Percentiles rank a stretch among this genome's conserved stretches.
phyloP scores from a whole-genome alignment of 1,140 invertebrate genomes.

The Caenorhabditis inopinata region DNA sequence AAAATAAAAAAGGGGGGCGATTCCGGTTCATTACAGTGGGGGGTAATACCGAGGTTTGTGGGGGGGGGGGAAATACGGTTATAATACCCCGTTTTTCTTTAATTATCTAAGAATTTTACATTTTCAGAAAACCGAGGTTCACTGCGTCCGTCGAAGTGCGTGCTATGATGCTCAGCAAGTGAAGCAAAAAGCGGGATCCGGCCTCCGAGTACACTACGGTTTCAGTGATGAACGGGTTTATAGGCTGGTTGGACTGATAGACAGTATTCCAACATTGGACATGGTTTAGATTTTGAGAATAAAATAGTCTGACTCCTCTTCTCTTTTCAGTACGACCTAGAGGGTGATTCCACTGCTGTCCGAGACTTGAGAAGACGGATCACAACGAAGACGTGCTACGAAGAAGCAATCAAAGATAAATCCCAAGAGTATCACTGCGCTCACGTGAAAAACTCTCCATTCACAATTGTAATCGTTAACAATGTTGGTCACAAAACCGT shows the following conservation, averaged over 20 bases:
- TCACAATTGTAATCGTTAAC: slow-evolving; percentile 53
- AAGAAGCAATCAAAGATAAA: slow-evolving; percentile 39
- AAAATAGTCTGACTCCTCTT: too few relatives aligned
- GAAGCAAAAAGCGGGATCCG: slow-evolving; percentile 46
- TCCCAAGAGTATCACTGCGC: slow-evolving; percentile 46
- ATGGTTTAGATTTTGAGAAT: slow-evolving; percentile 47
- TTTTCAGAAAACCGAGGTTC: slow-evolving; percentile 56
- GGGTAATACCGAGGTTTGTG: too few relatives aligned
- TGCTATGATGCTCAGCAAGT: slow-evolving; percentile 57
- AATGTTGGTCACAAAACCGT: background rate
- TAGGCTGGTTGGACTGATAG: slow-evolving; percentile 58
- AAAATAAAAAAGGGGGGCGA: too few relatives aligned
- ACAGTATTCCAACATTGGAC: slow-evolving; percentile 60
- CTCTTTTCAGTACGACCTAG: slow-evolving; percentile 59
- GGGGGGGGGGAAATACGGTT: too few relatives aligned
- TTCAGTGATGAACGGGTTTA: slow-evolving; percentile 58
- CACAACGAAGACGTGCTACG: slow-evolving; percentile 52
- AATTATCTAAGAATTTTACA: too few relatives aligned
- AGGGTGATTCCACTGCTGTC: slow-evolving; percentile 50
- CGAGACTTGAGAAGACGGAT: slow-evolving; percentile 49
- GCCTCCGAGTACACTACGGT: slow-evolving; percentile 60
- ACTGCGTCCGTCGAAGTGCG: slow-evolving; percentile 57
- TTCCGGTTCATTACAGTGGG: too few relatives aligned
- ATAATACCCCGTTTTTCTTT: too few relatives aligned
- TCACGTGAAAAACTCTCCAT: slow-evolving; percentile 45